phyloP scores from a whole-genome alignment of 1,140 invertebrate species.

The Paraescarpia echinospica region DNA sequence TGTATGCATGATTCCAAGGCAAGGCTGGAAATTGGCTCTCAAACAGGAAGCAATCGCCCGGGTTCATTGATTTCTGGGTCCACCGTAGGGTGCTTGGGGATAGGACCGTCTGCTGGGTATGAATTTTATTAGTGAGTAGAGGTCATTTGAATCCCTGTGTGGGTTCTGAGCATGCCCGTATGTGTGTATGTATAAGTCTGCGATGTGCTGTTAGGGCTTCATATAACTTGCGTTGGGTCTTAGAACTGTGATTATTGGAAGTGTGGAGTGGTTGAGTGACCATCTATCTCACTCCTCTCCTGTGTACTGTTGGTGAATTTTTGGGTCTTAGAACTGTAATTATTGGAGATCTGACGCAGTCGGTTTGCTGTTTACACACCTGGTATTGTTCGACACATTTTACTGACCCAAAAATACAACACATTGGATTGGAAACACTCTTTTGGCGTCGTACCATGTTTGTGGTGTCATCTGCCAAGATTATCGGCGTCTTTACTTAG shows the following conservation, averaged over 20 bases:
- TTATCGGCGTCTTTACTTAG: not conserved
- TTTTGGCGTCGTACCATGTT: not conserved
- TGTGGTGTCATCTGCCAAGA: not conserved
- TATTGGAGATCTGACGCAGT: not conserved
- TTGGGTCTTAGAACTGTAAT: not conserved
- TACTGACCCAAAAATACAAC: not conserved
- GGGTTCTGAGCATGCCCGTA: slow-evolving; percentile 20
- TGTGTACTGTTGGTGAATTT: no score
- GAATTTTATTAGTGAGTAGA: slow-evolving; percentile 8
- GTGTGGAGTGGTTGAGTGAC: not conserved
- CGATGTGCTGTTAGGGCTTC: not conserved
- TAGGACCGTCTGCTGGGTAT: not conserved
- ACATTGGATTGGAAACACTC: not conserved
- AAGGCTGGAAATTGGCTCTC: not conserved
- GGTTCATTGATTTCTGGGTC: not conserved
- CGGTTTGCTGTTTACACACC: not conserved
- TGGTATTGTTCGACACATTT: not conserved
- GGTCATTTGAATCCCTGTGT: not conserved
- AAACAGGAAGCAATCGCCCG: not conserved
- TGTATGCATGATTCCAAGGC: not conserved
- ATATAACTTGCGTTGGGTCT: not conserved
- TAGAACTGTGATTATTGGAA: not conserved
- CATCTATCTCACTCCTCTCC: no score
- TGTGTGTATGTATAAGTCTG: slow-evolving; percentile 26
- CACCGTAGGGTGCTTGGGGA: not conserved